Evolutionary conservation across 2,888 invertebrate genomes (phyloP).

Genomic region (Aleiodes alternator): DNA sequence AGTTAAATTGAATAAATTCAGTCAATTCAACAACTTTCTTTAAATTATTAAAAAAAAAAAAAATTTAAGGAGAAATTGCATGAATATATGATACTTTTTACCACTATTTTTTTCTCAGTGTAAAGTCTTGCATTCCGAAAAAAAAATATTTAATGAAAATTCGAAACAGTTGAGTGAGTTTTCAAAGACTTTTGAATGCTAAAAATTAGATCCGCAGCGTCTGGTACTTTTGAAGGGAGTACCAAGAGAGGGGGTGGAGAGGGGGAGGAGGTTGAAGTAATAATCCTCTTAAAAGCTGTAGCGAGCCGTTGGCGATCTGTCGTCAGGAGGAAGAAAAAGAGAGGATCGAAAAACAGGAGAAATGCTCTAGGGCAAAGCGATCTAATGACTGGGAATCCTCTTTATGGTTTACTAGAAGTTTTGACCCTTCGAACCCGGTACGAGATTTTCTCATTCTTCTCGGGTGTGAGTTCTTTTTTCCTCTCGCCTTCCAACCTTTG

Average conservation of each 20-base stretch:
- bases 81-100: too few relatives aligned
- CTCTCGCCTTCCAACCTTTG: conserved; percentile 39
- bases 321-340: conserved; percentile 57
- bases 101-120: too few relatives aligned
- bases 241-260: not conserved
- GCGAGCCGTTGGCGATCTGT: conserved; percentile 45
- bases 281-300: conserved; percentile 62
- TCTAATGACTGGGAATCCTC: conserved; percentile 73
- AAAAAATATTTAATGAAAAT: not conserved
- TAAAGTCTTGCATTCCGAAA: too few relatives aligned
- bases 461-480: conserved; percentile 23
- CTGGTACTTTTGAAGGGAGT: conserved; percentile 35
- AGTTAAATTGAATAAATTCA: too few relatives aligned
- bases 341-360: conserved; percentile 50
- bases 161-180: conserved; percentile 33
- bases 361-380: conserved; percentile 59
- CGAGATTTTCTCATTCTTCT: conserved; percentile 43
- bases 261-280: conserved; percentile 36
- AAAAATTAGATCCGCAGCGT: conserved; percentile 5
- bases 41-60: too few relatives aligned
- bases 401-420: conserved; percentile 74
- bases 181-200: not conserved
- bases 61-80: too few relatives aligned
- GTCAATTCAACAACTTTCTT: too few relatives aligned
- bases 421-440: conserved; percentile 63